Conservation (phyloP, 1,140 invertebrate species). For the Hycleus cichorii region DNA sequence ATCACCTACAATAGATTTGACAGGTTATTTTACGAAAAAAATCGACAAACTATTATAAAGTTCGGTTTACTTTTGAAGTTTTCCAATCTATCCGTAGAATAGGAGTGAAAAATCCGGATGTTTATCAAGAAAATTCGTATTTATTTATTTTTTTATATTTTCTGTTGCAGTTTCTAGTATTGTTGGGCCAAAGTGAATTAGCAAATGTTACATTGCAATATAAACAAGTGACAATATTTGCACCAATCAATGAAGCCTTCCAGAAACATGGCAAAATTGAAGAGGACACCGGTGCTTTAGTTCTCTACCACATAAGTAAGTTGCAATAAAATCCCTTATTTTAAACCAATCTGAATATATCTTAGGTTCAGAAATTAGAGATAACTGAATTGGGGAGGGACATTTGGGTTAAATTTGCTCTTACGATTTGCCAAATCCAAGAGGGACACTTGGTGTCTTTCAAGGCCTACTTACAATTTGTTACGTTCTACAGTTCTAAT, state of each 20-base stretch:
- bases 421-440: too few relatives aligned
- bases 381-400: too few relatives aligned
- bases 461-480: not conserved
- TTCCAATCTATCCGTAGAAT: too few relatives aligned
- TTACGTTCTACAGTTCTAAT: not conserved
- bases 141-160: conserved; percentile 1
- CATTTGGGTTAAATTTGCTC: too few relatives aligned
- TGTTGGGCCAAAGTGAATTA: conserved; percentile 57
- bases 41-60: too few relatives aligned
- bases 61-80: too few relatives aligned
- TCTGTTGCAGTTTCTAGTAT: conserved; percentile 63
- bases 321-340: conserved; percentile 27
- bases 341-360: not conserved
- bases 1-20: too few relatives aligned
- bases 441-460: too few relatives aligned
- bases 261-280: conserved; percentile 50
- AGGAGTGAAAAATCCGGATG: too few relatives aligned
- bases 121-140: too few relatives aligned
- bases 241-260: conserved; percentile 72
- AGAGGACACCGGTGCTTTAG: conserved; percentile 49
- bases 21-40: too few relatives aligned
- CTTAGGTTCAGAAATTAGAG: not conserved
- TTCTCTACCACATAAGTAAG: conserved; percentile 80
- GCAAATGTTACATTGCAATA: conserved; percentile 60
- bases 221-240: conserved; percentile 66